Percentiles rank a stretch among this genome's conserved stretches.
Conservation (phyloP, 2,888 invertebrate genomes). For the Drosophila kokeensis region DNA sequence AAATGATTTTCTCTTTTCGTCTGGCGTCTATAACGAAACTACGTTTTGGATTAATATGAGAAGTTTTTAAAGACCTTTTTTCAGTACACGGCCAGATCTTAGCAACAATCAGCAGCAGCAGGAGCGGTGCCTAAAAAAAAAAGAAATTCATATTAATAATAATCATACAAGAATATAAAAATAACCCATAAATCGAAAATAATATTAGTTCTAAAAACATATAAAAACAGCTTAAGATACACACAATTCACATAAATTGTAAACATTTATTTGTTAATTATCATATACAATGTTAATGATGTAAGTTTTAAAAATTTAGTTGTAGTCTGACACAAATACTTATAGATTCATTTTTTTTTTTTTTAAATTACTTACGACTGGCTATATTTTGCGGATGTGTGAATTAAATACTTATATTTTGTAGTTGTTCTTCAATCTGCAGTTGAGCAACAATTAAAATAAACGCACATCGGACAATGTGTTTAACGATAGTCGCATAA, state of each 20-base stretch:
- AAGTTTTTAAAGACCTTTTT: slow-evolving; percentile 51
- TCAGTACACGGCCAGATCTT: slow-evolving; percentile 1
- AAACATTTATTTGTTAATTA: slow-evolving; percentile 70
- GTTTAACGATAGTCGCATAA: slow-evolving; percentile 50
- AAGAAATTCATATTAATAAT: slow-evolving; percentile 75
- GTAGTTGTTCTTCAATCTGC: not conserved
- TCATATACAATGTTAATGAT: slow-evolving; percentile 50
- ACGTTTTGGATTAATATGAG: slow-evolving; percentile 2
- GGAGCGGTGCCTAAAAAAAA: slow-evolving; percentile 62
- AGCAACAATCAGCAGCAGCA: slow-evolving; percentile 9
- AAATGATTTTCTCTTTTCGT: not conserved
- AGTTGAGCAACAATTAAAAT: slow-evolving; percentile 52
- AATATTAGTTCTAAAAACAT: not conserved
- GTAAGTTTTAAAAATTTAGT: slow-evolving; percentile 16
- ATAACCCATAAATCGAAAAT: not conserved
- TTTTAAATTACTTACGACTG: slow-evolving; percentile 31
- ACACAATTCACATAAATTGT: slow-evolving; percentile 46
- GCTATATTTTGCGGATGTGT: slow-evolving; percentile 16
- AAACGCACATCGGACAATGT: slow-evolving; percentile 7
- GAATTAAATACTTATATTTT: slow-evolving; percentile 27
- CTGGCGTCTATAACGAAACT: slow-evolving; percentile 28
- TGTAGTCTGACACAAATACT: slow-evolving; percentile 45
- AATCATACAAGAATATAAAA: not conserved
- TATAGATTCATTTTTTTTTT: not conserved
- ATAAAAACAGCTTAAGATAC: not conserved